These are phyloP conservation scores for Tridacna crocea DNA, from an alignment of 2,888 invertebrate genomes.

Conservation along the genomic window DNA sequence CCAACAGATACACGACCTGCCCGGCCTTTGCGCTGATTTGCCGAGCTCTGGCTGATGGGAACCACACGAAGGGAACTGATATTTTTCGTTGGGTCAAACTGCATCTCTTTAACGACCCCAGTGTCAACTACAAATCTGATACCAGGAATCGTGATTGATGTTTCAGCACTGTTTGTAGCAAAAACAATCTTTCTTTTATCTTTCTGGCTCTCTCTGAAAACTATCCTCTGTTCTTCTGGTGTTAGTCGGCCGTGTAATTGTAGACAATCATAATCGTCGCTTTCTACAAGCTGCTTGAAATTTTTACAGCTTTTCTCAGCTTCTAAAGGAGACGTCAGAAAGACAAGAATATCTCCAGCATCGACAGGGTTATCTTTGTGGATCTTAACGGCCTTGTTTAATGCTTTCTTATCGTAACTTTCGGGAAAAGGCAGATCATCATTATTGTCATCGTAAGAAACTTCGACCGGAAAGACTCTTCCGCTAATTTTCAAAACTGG, in stretches of 20 bases:
- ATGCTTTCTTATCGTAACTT: conserved; percentile 71
- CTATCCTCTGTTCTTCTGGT: conserved; percentile 79
- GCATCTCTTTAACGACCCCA: conserved; percentile 82
- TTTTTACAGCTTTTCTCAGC: conserved; percentile 76
- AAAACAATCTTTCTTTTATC: conserved; percentile 82
- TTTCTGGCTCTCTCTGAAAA: conserved; percentile 72
- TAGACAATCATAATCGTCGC: conserved; percentile 67
- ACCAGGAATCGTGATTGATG: conserved; percentile 84
- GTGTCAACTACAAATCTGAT: conserved; percentile 84
- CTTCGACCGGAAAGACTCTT: conserved; percentile 82
- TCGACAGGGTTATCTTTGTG: conserved; percentile 66
- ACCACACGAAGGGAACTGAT: conserved; percentile 75
- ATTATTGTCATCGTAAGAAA: conserved; percentile 68
- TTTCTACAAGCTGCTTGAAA: conserved; percentile 42
- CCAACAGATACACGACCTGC: conserved; percentile 83
- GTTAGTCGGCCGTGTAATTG: conserved; percentile 80
- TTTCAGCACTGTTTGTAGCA: conserved; percentile 84
- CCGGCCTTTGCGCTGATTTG: conserved; percentile 84
- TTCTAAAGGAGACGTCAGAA: conserved; percentile 82
- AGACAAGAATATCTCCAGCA: conserved; percentile 84
- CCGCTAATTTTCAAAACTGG: conserved; percentile 80
- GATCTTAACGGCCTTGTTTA: conserved; percentile 77
- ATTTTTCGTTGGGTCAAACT: conserved; percentile 79
- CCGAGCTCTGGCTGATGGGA: conserved; percentile 81
- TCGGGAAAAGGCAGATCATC: conserved; percentile 57